Conservation (phyloP, 2,113 vertebrate genomes). For the Pontoporia blainvillei region DNA sequence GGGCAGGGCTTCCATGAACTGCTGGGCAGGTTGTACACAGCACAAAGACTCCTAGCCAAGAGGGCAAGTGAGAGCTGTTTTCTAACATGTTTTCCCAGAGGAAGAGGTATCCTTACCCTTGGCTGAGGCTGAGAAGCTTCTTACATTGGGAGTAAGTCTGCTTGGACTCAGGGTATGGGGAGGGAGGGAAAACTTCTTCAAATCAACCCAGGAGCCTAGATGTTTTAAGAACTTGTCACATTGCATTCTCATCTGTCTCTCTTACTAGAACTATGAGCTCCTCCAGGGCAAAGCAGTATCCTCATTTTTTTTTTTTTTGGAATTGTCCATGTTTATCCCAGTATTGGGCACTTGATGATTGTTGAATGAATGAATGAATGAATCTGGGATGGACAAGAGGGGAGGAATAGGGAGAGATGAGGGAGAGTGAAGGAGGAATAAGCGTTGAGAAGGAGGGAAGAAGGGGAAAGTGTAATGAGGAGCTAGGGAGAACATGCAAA, state of each 20-base stretch:
- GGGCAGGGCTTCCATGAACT: neutral
- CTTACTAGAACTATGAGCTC: neutral
- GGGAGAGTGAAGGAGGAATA: no score
- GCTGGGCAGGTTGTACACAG: neutral
- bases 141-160: neutral
- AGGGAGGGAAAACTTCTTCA: neutral
- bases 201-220: neutral
- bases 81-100: neutral
- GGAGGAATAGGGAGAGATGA: neutral
- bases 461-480: neutral
- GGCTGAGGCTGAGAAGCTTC: neutral
- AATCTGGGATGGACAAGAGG: neutral
- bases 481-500: neutral
- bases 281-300: neutral
- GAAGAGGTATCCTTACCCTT: neutral
- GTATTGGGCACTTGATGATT: neutral
- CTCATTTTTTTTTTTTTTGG: neutral
- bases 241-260: neutral
- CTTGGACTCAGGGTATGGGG: neutral
- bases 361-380: neutral
- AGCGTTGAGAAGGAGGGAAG: neutral
- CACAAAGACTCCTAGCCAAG: neutral
- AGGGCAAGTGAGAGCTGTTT: neutral
- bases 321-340: neutral
- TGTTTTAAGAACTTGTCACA: neutral